Conservation (phyloP, 2,888 invertebrate genomes). For the Acrobasis suavella region DNA sequence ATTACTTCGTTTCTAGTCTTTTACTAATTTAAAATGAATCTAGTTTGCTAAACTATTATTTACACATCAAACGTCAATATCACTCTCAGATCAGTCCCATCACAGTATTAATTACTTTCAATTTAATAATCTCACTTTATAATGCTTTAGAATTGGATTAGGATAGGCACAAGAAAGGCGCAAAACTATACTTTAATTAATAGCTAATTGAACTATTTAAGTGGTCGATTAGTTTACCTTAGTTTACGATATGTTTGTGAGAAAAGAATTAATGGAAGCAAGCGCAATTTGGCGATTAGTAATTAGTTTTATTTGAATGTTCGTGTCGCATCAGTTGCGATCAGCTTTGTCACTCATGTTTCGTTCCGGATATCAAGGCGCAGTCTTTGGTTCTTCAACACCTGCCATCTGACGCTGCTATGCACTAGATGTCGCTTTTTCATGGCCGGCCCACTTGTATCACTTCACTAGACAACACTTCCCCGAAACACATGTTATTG, state of each 20-base stretch:
- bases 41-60: conserved; percentile 42
- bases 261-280: conserved; percentile 75
- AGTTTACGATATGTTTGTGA: conserved; percentile 75
- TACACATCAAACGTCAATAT: conserved; percentile 60
- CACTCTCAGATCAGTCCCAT: conserved; percentile 64
- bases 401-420: conserved; percentile 74
- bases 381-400: conserved; percentile 77
- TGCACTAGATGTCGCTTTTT: conserved; percentile 67
- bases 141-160: conserved; percentile 66
- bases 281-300: conserved; percentile 77
- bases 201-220: conserved; percentile 59
- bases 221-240: conserved; percentile 59
- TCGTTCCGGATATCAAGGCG: conserved; percentile 77
- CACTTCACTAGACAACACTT: conserved; percentile 73
- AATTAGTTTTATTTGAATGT: conserved; percentile 41
- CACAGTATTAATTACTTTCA: conserved; percentile 65
- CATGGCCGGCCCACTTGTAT: conserved; percentile 79
- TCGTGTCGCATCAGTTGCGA: conserved; percentile 35
- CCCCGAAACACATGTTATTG: conserved; percentile 61
- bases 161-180: conserved; percentile 80
- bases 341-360: conserved; percentile 60
- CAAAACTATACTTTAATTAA: conserved; percentile 59
- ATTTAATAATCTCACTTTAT: conserved; percentile 56
- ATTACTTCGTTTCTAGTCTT: conserved; percentile 36
- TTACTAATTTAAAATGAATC: conserved; percentile 34